Base-by-base conservation (phyloP, 2,797 vertebrate species). In the Rhinichthys osculus region DNA sequence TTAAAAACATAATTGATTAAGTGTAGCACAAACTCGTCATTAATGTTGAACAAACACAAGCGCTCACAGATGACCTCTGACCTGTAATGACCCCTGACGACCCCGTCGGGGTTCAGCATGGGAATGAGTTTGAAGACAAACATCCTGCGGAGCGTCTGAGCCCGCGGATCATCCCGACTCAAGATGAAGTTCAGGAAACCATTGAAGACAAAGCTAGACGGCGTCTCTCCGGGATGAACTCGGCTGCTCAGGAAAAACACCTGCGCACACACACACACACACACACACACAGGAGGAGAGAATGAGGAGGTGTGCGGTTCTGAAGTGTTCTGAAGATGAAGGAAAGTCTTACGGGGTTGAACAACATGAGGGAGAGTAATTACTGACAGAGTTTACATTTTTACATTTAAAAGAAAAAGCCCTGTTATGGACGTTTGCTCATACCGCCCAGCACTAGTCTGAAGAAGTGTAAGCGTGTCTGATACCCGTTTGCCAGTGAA, bases 51-150 rank as follows among this genome's bases (percentile, higher is more conserved):
- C 27, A 2, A 13, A 2, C 59, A 27, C 10, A 14, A 30, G 54
- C 3, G 21, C 54, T 9, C 54, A 57, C 21, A 27, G 47, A 35
- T 72, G 81, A 78, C 47, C 27, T 40, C 94, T 93, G 92, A 98
- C 98, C 98, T 97, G 92, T 99, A 99, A 92, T 99, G 98, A 27
- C 98, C 98, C 1, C 97, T 95, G 78, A 96, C 92, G 17, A 99
- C 98, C 1, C 98, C 98, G 0, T 99, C 98, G 0, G 98, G 98
- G 92, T 99, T 99, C 88, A 99, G 96, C 97, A 99, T 98, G 52
- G 98, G 98, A 86, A 99, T 96, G 87, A 99, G 97, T 89, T 99
- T 99, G 92, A 99, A 99, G 87, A 99, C 96, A 0, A 98, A 99
- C 94, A 97, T 96, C 77, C 95, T 95, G 16, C 98, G 94, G n/a